Percentiles rank a stretch among this genome's conserved stretches.
phyloP scores from a whole-genome alignment of 2,888 invertebrate genomes.

The Stenchaetothrips biformis region DNA sequence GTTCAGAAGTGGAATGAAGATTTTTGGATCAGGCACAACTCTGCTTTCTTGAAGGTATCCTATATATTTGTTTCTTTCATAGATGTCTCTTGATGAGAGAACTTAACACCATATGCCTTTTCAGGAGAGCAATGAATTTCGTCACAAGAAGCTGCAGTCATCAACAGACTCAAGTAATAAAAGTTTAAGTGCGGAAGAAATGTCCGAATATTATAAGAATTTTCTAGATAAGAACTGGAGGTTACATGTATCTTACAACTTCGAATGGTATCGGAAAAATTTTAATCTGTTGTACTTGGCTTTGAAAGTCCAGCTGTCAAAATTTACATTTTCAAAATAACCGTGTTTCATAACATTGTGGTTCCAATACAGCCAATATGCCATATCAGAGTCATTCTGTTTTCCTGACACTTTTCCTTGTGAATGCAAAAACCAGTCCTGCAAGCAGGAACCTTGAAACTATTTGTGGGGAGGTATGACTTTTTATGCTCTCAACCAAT shows the following conservation, averaged over 20 bases:
- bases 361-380: too few species aligned
- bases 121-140: constrained; percentile 47
- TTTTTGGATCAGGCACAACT: constrained; percentile 79
- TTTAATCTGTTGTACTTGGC: constrained; percentile 59
- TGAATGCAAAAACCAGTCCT: too few species aligned
- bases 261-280: constrained; percentile 79
- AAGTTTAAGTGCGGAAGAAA: constrained; percentile 68
- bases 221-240: constrained; percentile 80
- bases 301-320: constrained; percentile 49
- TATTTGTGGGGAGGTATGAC: too few species aligned
- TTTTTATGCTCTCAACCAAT: too few species aligned
- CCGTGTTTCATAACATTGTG: not conserved
- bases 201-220: constrained; percentile 82
- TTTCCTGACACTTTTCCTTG: too few species aligned
- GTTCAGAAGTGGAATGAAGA: constrained; percentile 78
- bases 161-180: constrained; percentile 45
- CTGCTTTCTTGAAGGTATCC: constrained; percentile 63
- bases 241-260: constrained; percentile 69
- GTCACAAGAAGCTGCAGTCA: not conserved
- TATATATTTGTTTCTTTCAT: constrained; percentile 41
- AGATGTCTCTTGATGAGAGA: not conserved
- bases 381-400: too few species aligned
- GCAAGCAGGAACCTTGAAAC: too few species aligned
- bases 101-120: constrained; percentile 41
- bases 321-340: not conserved